Evolutionary conservation across 2,797 vertebrate species (phyloP), one percentile per base, ranked within the genome.

Genomic region (Hyperoplus immaculatus): DNA sequence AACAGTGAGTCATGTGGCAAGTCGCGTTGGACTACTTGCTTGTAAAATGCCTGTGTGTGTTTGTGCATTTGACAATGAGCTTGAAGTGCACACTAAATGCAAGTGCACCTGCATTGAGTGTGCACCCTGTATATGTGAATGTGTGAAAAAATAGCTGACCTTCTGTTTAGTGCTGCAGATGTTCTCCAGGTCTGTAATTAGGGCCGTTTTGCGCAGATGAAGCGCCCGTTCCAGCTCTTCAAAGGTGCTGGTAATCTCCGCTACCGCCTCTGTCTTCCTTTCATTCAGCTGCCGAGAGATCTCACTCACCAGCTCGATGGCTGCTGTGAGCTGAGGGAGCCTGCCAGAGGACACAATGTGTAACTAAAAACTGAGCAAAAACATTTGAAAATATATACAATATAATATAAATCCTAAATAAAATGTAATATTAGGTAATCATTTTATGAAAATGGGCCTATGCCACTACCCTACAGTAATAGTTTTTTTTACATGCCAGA

Each of bases 81-180:
- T 29, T 29, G 29, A 29, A 29, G 2, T 51, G 8, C 42, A 70
- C n/a, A 29, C 29, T 29, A 42, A 2, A 51, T 36, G 51, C n/a
- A 49, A 4, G 10, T 0, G 1, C n/a, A 49, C 45, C 16, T 43
- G 39, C 15, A 10, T 39, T 8, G 8, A 5, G 38, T 5, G 6
- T 46, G 12, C 8, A 29, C 10, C n/a, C 29, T 4, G 7, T 8
- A 39, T n/a, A 36, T 57, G 29, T 39, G 13, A 43, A n/a, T 2
- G 7, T 58, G 38, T 64, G 1, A 18, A 36, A 29, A 42, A 14
- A 13, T 5, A 42, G 21, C 82, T 6, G 18, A 97, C 98, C 96
- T 98, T 97, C 93, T 98, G 97, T 91, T 99, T 99, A 66, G 95
- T 78, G 39, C 94, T 95, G 60, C 96, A 99, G 66, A 97, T 96